Evolutionary conservation across 1,140 invertebrate genomes (phyloP).

Genomic region (Rhizoglyphus robini): DNA sequence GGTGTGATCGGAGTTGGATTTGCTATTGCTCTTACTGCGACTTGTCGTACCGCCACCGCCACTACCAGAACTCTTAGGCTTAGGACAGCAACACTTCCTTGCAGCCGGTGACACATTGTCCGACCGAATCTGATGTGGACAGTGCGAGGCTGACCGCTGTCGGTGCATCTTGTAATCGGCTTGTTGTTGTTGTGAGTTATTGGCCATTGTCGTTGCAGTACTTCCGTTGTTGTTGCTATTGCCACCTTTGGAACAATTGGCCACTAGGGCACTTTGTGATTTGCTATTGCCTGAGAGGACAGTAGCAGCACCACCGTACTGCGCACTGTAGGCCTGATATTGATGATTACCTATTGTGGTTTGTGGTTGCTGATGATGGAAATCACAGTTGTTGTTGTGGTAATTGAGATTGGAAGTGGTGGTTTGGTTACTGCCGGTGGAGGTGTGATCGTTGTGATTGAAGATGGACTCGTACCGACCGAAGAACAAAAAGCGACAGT

Average conservation of each 20-base stretch:
- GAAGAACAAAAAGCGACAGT: background rate
- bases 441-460: background rate
- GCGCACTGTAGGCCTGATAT: background rate
- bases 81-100: background rate
- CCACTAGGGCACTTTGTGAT: too few relatives aligned
- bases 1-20: too few relatives aligned
- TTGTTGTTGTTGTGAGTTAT: background rate
- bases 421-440: background rate
- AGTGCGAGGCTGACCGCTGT: slow-evolving; percentile 7
- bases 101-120: background rate
- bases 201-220: background rate
- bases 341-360: background rate
- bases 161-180: background rate
- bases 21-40: too few relatives aligned
- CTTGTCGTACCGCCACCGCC: background rate
- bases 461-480: background rate
- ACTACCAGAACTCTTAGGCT: background rate
- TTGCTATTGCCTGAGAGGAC: too few relatives aligned
- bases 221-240: background rate
- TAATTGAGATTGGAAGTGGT: background rate
- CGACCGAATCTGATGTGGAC: background rate
- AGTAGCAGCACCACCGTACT: background rate
- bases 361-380: background rate
- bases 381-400: background rate
- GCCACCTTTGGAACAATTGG: too few relatives aligned